Evolutionary conservation across 30 jellyfish, hydroid and myxozoan genomes (phyloP).

Genomic region (Aurelia sp.): DNA sequence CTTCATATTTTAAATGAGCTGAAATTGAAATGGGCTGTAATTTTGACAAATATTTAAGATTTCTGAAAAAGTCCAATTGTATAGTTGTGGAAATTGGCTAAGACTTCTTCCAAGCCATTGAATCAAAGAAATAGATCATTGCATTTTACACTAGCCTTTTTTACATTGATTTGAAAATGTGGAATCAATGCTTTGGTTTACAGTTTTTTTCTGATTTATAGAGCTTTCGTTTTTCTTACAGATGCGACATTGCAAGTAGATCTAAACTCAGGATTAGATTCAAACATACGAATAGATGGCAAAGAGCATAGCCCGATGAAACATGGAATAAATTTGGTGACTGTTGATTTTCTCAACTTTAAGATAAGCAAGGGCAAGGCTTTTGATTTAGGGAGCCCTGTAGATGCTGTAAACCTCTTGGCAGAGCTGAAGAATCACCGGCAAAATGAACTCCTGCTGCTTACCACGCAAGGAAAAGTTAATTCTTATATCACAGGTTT

Average conservation of each 20-base stretch:
- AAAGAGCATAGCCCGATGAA: conserved; percentile 80
- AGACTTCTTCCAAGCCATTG: too few species aligned
- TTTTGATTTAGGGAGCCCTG: conserved; percentile 25
- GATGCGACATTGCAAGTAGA: conserved; percentile 51
- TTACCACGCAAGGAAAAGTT: conserved; percentile 77
- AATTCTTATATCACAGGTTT: conserved; percentile 52
- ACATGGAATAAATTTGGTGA: conserved; percentile 73
- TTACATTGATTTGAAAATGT: too few species aligned
- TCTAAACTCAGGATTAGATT: conserved; percentile 67
- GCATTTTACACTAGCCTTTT: too few species aligned
- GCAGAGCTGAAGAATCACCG: conserved; percentile 52
- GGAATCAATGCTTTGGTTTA: too few species aligned
- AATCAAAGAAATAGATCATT: too few species aligned
- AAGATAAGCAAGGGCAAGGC: conserved; percentile 71
- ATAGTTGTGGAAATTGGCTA: too few species aligned
- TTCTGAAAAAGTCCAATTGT: too few species aligned
- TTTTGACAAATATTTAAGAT: too few species aligned
- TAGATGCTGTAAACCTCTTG: conserved; percentile 21
- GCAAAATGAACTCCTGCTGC: conserved; percentile 54
- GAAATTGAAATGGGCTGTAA: too few species aligned
- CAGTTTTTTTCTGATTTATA: too few species aligned
- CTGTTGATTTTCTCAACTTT: conserved; percentile 51
- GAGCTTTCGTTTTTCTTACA: conserved; percentile 2
- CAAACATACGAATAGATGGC: conserved; percentile 70
- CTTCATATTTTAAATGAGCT: too few species aligned